Conservation (phyloP, 1,140 invertebrate genomes). For the Diachasma alloeum region DNA sequence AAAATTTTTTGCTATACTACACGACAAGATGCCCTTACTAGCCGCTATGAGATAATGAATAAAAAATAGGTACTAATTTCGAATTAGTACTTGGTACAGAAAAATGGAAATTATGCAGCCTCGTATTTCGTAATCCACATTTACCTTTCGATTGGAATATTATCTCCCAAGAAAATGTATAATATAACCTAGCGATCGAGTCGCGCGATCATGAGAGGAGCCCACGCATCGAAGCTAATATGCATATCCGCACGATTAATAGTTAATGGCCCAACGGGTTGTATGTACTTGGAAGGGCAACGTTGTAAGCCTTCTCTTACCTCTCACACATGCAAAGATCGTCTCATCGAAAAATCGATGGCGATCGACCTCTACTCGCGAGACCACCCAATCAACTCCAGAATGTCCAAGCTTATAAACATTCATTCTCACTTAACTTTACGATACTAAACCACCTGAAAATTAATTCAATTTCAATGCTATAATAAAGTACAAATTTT, state of each 20-base stretch:
- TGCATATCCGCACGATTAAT: conserved; percentile 52
- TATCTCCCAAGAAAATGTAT: conserved; percentile 36
- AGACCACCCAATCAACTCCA: conserved; percentile 27
- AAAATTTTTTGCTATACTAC: too few relatives aligned
- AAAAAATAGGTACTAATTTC: too few relatives aligned
- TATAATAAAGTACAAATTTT: not conserved
- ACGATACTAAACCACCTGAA: not conserved
- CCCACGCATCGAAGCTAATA: conserved; percentile 48
- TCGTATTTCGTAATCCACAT: not conserved
- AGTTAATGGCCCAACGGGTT: conserved; percentile 43
- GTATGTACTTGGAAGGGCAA: conserved; percentile 22
- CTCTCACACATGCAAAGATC: not conserved
- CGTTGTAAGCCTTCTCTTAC: conserved; percentile 3
- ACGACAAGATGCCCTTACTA: too few relatives aligned
- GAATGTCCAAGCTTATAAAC: not conserved
- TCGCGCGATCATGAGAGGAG: conserved; percentile 41
- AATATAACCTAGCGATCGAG: conserved; percentile 33
- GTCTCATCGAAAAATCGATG: conserved; percentile 18
- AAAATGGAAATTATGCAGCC: not conserved
- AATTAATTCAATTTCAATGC: not conserved
- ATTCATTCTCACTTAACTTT: conserved; percentile 16
- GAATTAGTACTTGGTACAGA: not conserved
- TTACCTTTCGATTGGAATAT: conserved; percentile 43
- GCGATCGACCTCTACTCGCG: not conserved
- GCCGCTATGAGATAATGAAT: too few relatives aligned